Conservation (phyloP, 2,888 invertebrate genomes). For the Melinopterus prodromus region DNA sequence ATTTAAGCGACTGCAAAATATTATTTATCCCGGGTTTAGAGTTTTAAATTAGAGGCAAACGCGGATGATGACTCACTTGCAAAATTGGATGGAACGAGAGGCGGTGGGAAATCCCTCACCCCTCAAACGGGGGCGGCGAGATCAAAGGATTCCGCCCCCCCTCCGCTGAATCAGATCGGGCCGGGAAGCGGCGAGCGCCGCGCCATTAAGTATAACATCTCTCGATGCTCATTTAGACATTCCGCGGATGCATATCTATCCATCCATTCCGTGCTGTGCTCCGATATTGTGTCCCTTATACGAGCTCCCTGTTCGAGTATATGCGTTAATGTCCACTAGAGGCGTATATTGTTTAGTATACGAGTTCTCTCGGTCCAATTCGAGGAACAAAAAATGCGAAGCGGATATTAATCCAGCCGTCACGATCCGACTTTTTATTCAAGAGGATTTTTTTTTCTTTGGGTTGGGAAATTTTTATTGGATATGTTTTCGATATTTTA, state of each 20-base stretch:
- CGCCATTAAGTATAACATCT: conserved; percentile 57
- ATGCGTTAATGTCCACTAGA: neutral
- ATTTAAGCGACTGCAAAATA: neutral
- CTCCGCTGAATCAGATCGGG: conserved; percentile 59
- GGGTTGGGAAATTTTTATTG: too few species aligned
- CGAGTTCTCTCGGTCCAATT: too few species aligned
- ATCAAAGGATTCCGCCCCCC: conserved; percentile 69
- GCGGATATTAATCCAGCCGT: too few species aligned
- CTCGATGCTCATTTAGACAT: conserved; percentile 60
- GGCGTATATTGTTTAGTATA: too few species aligned
- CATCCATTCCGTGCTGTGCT: conserved; percentile 5
- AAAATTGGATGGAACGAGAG: conserved; percentile 54
- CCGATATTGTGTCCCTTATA: conserved; percentile 17
- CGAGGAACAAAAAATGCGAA: too few species aligned
- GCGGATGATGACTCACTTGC: conserved; percentile 61
- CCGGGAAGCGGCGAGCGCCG: conserved; percentile 52
- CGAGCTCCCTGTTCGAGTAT: conserved; percentile 29
- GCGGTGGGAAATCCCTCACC: conserved; percentile 39
- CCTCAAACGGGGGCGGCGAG: conserved; percentile 62
- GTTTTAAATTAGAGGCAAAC: conserved; percentile 6
- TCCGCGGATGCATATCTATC: conserved; percentile 44
- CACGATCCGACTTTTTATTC: too few species aligned
- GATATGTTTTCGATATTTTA: too few species aligned
- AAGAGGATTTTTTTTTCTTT: too few species aligned
- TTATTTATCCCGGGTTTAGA: conserved; percentile 37